Conservation (phyloP, 2,113 vertebrate species). For the Panthera tigris region DNA sequence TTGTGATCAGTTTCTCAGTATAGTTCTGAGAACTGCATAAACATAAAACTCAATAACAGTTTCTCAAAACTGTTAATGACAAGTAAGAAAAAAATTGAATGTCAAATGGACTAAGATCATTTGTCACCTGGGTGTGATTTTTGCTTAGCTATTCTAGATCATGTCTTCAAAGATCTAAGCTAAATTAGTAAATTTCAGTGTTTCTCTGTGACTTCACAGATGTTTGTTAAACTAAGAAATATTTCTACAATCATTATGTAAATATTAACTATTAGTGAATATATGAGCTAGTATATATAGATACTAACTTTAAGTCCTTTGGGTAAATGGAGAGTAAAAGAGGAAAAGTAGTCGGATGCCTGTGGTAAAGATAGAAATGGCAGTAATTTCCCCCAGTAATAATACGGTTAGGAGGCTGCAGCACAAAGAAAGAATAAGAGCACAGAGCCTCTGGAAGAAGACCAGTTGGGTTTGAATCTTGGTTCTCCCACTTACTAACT, state of each 20-base stretch:
- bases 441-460: neutral
- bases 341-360: neutral
- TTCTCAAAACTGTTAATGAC: neutral
- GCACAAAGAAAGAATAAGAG: neutral
- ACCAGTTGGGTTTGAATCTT: neutral
- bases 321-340: neutral
- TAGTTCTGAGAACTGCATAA: neutral
- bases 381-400: neutral
- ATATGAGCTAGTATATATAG: neutral
- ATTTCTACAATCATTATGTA: neutral
- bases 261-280: constrained; percentile 9
- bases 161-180: neutral
- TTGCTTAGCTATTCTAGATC: neutral
- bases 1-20: neutral
- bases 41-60: too few species aligned
- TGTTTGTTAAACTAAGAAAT: constrained; percentile 10
- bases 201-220: neutral
- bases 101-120: neutral
- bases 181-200: neutral
- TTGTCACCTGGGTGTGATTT: neutral
- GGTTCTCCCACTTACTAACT: neutral
- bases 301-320: neutral
- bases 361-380: neutral
- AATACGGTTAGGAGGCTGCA: neutral
- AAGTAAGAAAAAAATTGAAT: neutral